These are phyloP conservation scores for Ranitomeya imitator DNA, from an alignment of 2,113 vertebrate species.

Conservation along the genomic window DNA sequence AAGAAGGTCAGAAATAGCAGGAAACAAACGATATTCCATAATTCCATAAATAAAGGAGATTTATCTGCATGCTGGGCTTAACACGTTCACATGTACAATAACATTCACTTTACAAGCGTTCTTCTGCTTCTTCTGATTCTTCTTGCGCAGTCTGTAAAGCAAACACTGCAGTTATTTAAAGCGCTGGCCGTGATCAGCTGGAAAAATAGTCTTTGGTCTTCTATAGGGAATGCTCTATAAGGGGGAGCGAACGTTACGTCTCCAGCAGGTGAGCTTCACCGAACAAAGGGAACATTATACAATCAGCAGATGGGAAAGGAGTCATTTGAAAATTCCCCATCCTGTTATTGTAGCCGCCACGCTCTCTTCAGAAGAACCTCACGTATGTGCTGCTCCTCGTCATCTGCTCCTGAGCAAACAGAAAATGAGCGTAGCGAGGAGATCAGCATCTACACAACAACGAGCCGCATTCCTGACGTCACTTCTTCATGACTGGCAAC, in stretches of 20 bases:
- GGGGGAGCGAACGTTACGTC: background rate
- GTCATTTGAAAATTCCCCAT: constrained; percentile 9
- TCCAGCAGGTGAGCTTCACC: constrained; percentile 19
- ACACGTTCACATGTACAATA: background rate
- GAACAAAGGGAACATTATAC: constrained; percentile 13
- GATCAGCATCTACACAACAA: background rate
- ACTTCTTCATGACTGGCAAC: background rate
- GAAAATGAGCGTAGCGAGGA: background rate
- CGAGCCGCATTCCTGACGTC: background rate
- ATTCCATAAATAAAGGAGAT: background rate
- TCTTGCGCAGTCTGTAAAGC: background rate
- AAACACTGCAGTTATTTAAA: constrained; percentile 31
- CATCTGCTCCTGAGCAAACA: constrained; percentile 10
- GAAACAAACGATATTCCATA: background rate
- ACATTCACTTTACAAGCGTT: background rate
- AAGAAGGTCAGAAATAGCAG: background rate
- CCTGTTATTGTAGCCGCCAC: constrained; percentile 15
- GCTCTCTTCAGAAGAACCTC: background rate
- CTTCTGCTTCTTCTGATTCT: too few relatives aligned
- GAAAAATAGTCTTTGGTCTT: background rate
- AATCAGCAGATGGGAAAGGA: constrained; percentile 22
- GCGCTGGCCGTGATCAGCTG: constrained; percentile 14
- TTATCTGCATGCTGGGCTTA: background rate
- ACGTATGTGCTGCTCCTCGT: background rate
- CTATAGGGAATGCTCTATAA: constrained; percentile 1